Conservation (phyloP, 2,113 vertebrate genomes). For the Progne subis region DNA sequence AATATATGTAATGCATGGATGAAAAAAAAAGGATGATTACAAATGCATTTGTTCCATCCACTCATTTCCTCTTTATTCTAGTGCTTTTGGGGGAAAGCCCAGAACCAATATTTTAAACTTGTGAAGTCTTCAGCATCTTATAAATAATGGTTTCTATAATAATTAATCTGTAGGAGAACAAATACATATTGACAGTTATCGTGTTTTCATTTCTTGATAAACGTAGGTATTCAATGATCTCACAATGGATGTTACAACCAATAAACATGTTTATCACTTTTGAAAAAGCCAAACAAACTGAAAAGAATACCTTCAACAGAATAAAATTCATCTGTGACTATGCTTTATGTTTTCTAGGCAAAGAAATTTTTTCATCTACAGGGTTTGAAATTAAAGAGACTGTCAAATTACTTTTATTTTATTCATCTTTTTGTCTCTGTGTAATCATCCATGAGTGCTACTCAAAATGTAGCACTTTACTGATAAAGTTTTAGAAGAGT, state of each 20-base stretch:
- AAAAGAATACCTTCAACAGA: neutral
- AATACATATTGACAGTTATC: neutral
- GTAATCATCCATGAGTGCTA: neutral
- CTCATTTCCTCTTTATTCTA: neutral
- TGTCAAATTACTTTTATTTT: neutral
- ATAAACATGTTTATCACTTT: neutral
- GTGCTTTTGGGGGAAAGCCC: neutral
- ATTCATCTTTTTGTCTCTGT: neutral
- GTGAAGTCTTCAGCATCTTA: fast-evolving
- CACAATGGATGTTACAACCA: neutral
- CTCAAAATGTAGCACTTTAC: neutral
- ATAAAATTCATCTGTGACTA: neutral
- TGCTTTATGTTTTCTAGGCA: neutral
- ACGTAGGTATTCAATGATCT: neutral
- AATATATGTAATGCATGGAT: neutral
- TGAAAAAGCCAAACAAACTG: neutral
- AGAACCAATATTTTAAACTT: neutral
- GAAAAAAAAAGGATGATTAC: neutral
- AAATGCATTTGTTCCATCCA: neutral
- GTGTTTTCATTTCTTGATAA: neutral
- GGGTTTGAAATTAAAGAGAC: neutral
- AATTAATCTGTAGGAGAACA: neutral
- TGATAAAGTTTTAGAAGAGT: neutral
- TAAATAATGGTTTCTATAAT: neutral
- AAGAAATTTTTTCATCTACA: neutral